These are phyloP conservation scores for Brevimyrus niger DNA, from an alignment of 2,113 vertebrate genomes.

Conservation along the genomic window DNA sequence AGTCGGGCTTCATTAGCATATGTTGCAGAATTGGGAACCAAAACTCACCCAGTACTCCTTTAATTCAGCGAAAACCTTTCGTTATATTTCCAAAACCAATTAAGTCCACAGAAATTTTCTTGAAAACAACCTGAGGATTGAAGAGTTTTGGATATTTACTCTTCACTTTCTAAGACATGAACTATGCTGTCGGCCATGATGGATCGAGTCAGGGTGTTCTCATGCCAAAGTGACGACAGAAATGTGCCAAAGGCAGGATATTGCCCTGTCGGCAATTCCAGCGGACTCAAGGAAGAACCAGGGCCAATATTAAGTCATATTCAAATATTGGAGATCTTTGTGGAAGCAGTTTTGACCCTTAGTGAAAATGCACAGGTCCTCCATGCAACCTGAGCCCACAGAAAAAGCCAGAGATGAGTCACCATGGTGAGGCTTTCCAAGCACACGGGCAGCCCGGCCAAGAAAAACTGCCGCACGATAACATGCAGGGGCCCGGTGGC, in stretches of 20 bases:
- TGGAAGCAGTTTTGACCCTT: background rate
- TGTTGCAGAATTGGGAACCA: background rate
- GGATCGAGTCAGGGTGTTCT: background rate
- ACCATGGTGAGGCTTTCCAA: constrained; percentile 1
- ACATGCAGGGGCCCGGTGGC: background rate
- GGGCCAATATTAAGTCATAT: constrained; percentile 15
- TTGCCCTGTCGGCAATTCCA: background rate
- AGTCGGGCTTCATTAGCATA: background rate
- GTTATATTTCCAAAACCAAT: background rate
- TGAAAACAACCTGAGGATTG: background rate
- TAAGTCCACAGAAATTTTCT: background rate
- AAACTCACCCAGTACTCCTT: background rate
- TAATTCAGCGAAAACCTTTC: background rate
- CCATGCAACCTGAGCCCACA: constrained; percentile 8
- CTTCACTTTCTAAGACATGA: background rate
- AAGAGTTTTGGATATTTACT: background rate
- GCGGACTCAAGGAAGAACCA: background rate
- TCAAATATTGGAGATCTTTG: constrained; percentile 13
- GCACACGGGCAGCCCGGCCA: background rate
- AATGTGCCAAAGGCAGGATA: background rate
- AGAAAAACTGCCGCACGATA: constrained; percentile 2
- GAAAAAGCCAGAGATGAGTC: background rate
- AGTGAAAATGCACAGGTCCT: constrained; percentile 11
- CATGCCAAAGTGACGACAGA: background rate
- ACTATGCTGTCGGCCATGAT: background rate